Evolutionary conservation across 2,797 vertebrate species (phyloP).

Genomic region (Phoxinus dragarum): DNA sequence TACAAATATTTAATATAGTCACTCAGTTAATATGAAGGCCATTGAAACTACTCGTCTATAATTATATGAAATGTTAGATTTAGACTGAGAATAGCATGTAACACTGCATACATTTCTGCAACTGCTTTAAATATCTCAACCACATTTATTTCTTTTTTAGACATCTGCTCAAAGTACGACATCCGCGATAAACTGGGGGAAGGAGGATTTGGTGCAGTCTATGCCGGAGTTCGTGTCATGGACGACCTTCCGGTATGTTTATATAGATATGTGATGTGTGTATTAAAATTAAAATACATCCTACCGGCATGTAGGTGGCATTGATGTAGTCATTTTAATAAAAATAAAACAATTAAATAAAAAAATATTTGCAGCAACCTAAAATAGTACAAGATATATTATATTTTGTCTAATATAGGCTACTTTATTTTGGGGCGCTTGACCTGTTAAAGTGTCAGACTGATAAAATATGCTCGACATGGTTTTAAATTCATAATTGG

Average conservation of each 20-base stretch:
- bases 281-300: background rate
- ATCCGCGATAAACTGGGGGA: background rate
- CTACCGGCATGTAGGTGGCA: slow-evolving; percentile 93
- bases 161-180: background rate
- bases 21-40: background rate
- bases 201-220: background rate
- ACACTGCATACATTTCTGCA: too few species aligned
- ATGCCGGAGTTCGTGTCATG: too few species aligned
- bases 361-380: too few species aligned
- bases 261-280: background rate
- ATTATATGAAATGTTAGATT: background rate
- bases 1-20: background rate
- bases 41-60: background rate
- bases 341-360: too few species aligned
- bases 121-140: background rate
- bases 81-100: background rate
- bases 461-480: background rate
- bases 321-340: slow-evolving; percentile 88
- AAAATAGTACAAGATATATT: background rate
- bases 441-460: background rate
- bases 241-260: background rate
- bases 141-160: background rate
- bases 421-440: background rate
- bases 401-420: background rate
- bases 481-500: background rate